Evolutionary conservation across 1,140 invertebrate species (phyloP), one percentile per base, ranked within the genome.

Genomic region (Drosophila guanche): DNA sequence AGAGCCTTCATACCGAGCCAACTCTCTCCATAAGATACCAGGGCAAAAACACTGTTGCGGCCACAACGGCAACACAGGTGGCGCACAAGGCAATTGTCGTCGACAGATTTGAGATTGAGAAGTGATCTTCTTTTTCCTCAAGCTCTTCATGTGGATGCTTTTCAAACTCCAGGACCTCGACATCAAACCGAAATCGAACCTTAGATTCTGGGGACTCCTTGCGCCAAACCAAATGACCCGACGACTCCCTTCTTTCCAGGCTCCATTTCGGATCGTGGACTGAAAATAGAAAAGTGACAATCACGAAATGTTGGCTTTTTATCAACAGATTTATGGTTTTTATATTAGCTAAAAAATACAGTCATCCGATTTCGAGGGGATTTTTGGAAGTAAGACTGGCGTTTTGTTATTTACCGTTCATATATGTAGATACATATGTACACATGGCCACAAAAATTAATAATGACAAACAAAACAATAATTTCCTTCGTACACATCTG

Each of bases 261-360:
- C 92, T 92, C 92, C 92, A 93, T 65, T 92, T 90, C 8, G 92
- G 92, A 88, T 93, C 92, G 37, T 80, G 79, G 2, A 84, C 88
- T 91, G 22, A 0, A 57, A 78, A 42, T 7, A n/a, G 27, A 8
- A 29, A 22, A 6, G 37, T 27, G 25, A 27, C 5, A 5, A 27
- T 43, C 10, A 50, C n/a, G n/a, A 50, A 50, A 27, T 8, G 20
- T 6, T n/a, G 25, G 4, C 25, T n/a, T 27, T 6, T 27, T 1
- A 6, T 6, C 5, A 27, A 6, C 25, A 25, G 3, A 25, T 25
- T 25, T 4, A 25, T 4, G 5, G 3, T 25, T 25, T 25, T 5
- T 25, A 25, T 5, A 5, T 25, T 25, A 25, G 25, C 16, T 20
- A 20, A 1, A 20, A 1, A 20, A 20, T 20, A 20, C 16, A 20